These are phyloP conservation scores for Nomia melanderi DNA, from an alignment of 1,140 invertebrate genomes.

Conservation along the genomic window DNA sequence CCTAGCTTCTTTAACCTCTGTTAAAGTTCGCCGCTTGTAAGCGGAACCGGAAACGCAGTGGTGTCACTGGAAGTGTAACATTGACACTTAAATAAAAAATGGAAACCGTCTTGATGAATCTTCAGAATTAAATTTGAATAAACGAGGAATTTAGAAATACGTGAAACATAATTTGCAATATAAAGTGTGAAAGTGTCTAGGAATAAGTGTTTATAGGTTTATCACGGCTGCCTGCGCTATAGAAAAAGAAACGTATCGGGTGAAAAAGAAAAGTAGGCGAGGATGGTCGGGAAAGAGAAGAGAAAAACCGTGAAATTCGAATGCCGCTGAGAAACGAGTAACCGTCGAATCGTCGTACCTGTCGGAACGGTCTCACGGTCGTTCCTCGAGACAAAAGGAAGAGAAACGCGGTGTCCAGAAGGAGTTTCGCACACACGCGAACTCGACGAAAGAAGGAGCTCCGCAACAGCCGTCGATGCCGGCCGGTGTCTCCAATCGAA, in stretches of 20 bases:
- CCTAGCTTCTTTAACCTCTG: slow-evolving; percentile 25
- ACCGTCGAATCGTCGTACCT: slow-evolving; percentile 13
- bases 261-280: background rate
- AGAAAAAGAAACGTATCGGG: background rate
- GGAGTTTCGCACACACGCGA: slow-evolving; percentile 50
- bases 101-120: too few species aligned
- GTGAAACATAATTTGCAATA: too few species aligned
- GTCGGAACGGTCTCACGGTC: background rate
- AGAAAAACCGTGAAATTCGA: background rate
- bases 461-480: slow-evolving; percentile 67
- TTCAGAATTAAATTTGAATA: too few species aligned
- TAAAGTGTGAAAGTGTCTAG: too few species aligned
- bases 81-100: too few species aligned
- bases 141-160: too few species aligned
- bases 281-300: background rate
- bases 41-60: background rate
- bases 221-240: too few species aligned
- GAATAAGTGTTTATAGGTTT: too few species aligned
- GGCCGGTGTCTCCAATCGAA: slow-evolving; percentile 80
- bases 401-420: background rate
- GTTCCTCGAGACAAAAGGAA: background rate
- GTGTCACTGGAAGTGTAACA: background rate
- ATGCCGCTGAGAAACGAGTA: too few species aligned
- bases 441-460: slow-evolving; percentile 38
- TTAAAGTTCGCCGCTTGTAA: slow-evolving; percentile 23